A percentile compares a stretch with the other conserved stretches of the same genome.
Evolutionary conservation across 2,888 invertebrate genomes (phyloP).

Genomic region (Danaus chrysippus): DNA sequence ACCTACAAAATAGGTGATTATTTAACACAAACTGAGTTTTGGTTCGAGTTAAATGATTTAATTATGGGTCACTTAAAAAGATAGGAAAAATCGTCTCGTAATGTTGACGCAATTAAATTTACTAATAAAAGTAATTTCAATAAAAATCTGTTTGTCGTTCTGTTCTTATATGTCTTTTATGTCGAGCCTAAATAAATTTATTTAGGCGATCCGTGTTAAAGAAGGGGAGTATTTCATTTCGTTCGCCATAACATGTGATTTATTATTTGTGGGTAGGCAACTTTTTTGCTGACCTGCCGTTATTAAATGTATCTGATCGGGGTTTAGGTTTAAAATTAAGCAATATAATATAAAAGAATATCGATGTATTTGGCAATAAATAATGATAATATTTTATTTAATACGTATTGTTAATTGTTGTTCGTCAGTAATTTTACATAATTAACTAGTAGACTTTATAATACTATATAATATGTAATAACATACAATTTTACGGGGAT

Average conservation of each 20-base stretch:
- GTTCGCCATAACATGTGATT: conserved; percentile 4
- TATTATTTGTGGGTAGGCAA: neutral
- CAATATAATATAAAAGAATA: neutral
- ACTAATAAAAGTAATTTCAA: neutral
- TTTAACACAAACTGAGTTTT: neutral
- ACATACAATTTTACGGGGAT: too few species aligned
- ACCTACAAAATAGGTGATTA: too few species aligned
- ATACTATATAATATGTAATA: too few species aligned
- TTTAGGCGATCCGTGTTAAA: conserved; percentile 6
- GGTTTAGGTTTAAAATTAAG: neutral
- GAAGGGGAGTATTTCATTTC: conserved; percentile 5
- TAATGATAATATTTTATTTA: too few species aligned
- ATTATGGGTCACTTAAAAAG: too few species aligned
- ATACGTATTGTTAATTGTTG: too few species aligned
- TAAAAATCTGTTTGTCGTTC: neutral
- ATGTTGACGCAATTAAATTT: too few species aligned
- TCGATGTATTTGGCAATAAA: too few species aligned
- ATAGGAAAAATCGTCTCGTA: too few species aligned
- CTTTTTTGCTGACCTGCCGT: neutral
- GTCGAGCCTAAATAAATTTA: conserved; percentile 11
- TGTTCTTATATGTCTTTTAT: neutral
- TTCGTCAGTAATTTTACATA: too few species aligned
- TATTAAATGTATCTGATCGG: neutral
- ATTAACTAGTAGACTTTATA: too few species aligned
- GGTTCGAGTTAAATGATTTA: too few species aligned